Base-by-base conservation (phyloP, 2,888 invertebrate genomes). In the Schizaphis graminum region DNA sequence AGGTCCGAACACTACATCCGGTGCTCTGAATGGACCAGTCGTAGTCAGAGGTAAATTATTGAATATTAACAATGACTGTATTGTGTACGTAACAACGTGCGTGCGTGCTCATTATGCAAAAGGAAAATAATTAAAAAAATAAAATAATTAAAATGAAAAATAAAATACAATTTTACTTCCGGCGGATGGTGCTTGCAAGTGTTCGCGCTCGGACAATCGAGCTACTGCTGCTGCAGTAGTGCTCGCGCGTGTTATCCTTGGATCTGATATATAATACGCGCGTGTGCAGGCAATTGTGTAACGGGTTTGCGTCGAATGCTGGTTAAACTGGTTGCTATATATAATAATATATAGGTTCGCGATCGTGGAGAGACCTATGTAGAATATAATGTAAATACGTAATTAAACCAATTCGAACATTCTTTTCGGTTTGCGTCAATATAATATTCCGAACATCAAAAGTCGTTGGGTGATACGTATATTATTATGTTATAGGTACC, bases 1-100 rank as follows among this genome's bases (percentile, higher is more conserved):
- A 26, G 93, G 93, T 93, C 93, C 94, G 47, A 94, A 94, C 53
- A 85, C 94, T 26, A 91, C 94, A 77, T 94, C 94, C 94, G 94
- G 94, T 67, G 91, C 67, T 67, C 53, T 94, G 49, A 94, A 94
- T 87, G 94, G 91, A 91, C 85, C 94, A 53, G 90, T 67, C 41
- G 91, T 94, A 86, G 91, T 94, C 61, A 94, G 90, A 94, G 91
- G 94, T 94, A 91, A 94, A 53, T 86, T 11, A 90, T 89, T 77
- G 92, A 92, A 87, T 87, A 56, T 93, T 89, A 24, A 35, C 35
- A 77, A 49, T 88, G 67, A 21, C 56, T 56, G 41, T 89, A 87
- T 86, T 87, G 87, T 87, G 47, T 49, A 26, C 5, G 4, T 35
- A 13, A 1, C 35, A 7, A 35, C 10, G 88, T 35, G n/a, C 67